Percentiles rank a stretch among this genome's conserved stretches.
These are phyloP conservation scores for Tetramorium simillimum DNA, from an alignment of 1,140 invertebrate genomes.

Conservation along the genomic window DNA sequence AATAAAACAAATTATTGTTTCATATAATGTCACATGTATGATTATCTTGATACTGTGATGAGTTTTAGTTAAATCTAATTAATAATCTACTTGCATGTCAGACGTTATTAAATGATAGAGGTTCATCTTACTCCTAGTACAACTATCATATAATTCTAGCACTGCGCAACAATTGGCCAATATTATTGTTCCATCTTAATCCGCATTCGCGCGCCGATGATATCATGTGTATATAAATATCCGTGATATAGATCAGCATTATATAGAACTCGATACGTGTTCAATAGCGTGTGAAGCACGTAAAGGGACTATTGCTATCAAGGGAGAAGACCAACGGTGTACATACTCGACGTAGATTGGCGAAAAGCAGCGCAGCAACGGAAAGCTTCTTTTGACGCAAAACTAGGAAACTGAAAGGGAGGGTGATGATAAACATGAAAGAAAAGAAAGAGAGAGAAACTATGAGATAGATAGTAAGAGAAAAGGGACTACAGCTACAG, in stretches of 20 bases:
- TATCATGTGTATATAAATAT: slow-evolving; percentile 48
- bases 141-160: slow-evolving; percentile 70
- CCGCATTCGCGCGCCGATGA: slow-evolving; percentile 54
- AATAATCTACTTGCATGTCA: not conserved
- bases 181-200: slow-evolving; percentile 69
- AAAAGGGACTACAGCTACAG: not conserved
- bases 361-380: slow-evolving; percentile 85
- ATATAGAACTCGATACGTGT: slow-evolving; percentile 67
- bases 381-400: slow-evolving; percentile 83
- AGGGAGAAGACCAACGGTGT: slow-evolving; percentile 74
- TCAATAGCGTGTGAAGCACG: slow-evolving; percentile 68
- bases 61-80: slow-evolving; percentile 1
- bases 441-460: slow-evolving; percentile 48
- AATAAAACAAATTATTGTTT: not conserved
- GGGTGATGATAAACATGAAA: slow-evolving; percentile 66
- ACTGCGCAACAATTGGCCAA: slow-evolving; percentile 85
- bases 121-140: slow-evolving; percentile 35
- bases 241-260: slow-evolving; percentile 8
- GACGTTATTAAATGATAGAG: not conserved
- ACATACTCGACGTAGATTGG: slow-evolving; percentile 81
- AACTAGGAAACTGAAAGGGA: slow-evolving; percentile 79
- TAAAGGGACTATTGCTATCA: slow-evolving; percentile 70
- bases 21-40: not conserved
- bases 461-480: slow-evolving; percentile 18
- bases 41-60: not conserved